Conservation (phyloP, 1,140 invertebrate genomes). For the Drosophila sp. region DNA sequence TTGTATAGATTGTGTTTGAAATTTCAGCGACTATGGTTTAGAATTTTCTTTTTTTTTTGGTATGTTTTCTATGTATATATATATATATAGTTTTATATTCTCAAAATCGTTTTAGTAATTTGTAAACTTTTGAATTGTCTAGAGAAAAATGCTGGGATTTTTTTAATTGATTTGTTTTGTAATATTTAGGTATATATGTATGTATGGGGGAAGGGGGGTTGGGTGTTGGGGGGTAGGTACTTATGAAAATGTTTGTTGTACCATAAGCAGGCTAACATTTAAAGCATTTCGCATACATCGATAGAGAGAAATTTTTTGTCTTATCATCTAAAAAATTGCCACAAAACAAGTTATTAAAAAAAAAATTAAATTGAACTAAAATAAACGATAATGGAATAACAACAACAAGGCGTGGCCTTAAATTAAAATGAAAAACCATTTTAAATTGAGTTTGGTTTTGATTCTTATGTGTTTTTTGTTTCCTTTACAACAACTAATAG, state of each 20-base stretch:
- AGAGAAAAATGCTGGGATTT: slow-evolving; percentile 50
- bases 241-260: slow-evolving; percentile 73
- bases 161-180: slow-evolving; percentile 48
- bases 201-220: not conserved
- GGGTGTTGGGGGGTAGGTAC: slow-evolving; percentile 55
- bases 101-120: slow-evolving; percentile 55
- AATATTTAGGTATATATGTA: slow-evolving; percentile 40
- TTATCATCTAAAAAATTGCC: slow-evolving; percentile 8
- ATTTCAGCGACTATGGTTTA: slow-evolving; percentile 73
- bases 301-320: slow-evolving; percentile 36
- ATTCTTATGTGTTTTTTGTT: not conserved
- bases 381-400: slow-evolving; percentile 39
- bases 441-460: slow-evolving; percentile 28
- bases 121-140: slow-evolving; percentile 56
- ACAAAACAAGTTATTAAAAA: slow-evolving; percentile 30
- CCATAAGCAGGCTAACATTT: slow-evolving; percentile 80
- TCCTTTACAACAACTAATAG: slow-evolving; percentile 53
- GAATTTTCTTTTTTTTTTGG: slow-evolving; percentile 35
- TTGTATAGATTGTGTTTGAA: slow-evolving; percentile 46
- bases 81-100: slow-evolving; percentile 46
- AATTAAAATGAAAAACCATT: slow-evolving; percentile 35
- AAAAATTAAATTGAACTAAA: slow-evolving; percentile 40
- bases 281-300: slow-evolving; percentile 70
- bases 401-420: slow-evolving; percentile 68
- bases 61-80: slow-evolving; percentile 35